These are phyloP conservation scores for Ferrisia virgata DNA, from an alignment of 2,888 invertebrate species.

Conservation along the genomic window DNA sequence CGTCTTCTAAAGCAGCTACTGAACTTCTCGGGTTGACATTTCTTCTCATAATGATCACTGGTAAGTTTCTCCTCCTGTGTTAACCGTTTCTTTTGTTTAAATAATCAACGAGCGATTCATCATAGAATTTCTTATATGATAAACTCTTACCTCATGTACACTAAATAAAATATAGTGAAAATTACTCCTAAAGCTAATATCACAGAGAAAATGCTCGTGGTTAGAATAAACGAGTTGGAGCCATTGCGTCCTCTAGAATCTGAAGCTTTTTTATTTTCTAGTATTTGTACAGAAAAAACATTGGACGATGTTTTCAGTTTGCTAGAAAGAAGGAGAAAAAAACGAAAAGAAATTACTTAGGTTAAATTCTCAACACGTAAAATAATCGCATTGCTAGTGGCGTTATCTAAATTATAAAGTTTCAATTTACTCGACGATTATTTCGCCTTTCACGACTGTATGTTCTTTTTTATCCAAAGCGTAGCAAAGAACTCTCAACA, in stretches of 20 bases:
- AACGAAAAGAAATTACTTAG: neutral
- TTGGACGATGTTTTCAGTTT: neutral
- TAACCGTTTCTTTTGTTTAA: neutral
- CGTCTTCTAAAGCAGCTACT: neutral
- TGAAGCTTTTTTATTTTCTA: neutral
- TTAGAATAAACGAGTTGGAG: neutral
- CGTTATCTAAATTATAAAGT: conserved; percentile 10
- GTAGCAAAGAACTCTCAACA: conserved; percentile 12
- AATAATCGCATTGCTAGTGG: neutral
- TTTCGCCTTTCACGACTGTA: conserved; percentile 9
- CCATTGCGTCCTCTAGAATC: neutral
- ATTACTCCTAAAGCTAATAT: conserved; percentile 4
- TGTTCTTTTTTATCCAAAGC: conserved; percentile 6
- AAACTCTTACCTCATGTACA: neutral
- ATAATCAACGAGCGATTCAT: neutral
- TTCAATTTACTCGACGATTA: conserved; percentile 16
- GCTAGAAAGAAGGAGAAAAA: neutral
- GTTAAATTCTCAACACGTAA: neutral
- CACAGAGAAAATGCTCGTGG: neutral
- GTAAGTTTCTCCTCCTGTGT: neutral
- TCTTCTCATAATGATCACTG: neutral
- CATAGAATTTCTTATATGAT: neutral
- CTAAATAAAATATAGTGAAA: neutral
- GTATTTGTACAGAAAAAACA: neutral
- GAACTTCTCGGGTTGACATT: neutral